Base-by-base conservation (phyloP, 2,888 invertebrate species). In the Meta bourneti region DNA sequence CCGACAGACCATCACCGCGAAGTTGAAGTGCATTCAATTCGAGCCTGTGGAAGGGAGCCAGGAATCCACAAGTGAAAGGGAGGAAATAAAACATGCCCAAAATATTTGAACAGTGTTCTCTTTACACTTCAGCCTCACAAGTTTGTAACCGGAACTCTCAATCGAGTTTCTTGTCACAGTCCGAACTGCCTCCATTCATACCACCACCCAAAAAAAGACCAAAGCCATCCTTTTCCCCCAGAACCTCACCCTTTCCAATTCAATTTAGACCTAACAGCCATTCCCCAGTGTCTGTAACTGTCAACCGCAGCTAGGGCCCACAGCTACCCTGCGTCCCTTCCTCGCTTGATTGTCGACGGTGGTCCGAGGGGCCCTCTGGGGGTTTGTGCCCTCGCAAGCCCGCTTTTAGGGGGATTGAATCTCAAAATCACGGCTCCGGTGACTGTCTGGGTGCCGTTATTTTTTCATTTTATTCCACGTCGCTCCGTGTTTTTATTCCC, bases 361-460 rank as follows among this genome's bases (percentile, higher is more conserved):
- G 34, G 80, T 80, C 54, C 54, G 54, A 49, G 77, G 78, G 72
- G 88, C 48, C 79, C 89, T 71, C 61, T 75, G 70, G 77, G 81
- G 89, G 61, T 61, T 49, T 72, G 20, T 34, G 19, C 88, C 74
- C 52, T 51, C 77, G 49, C 82, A 84, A 71, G 84, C 85, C 82
- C 84, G 61, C 89, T 90, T 84, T 90, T 84, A 90, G 89, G 54
- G 71, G 83, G 89, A 90, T 90, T 90, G 89, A 79, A 90, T 90
- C 89, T 90, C 72, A 74, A 90, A 90, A 90, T 90, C 89, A 90
- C 84, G 51, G 89, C 83, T 79, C 70, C 89, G 54, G 51, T 90
- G 83, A 52, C 83, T 61, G 84, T 84, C 61, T 5, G 9, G 4
- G 11, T 9, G 8, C 74, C 19, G 19, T 11, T 11, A 61, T 77